phyloP scores from a whole-genome alignment of 2,113 vertebrate species.

The Regulus satrapa region DNA sequence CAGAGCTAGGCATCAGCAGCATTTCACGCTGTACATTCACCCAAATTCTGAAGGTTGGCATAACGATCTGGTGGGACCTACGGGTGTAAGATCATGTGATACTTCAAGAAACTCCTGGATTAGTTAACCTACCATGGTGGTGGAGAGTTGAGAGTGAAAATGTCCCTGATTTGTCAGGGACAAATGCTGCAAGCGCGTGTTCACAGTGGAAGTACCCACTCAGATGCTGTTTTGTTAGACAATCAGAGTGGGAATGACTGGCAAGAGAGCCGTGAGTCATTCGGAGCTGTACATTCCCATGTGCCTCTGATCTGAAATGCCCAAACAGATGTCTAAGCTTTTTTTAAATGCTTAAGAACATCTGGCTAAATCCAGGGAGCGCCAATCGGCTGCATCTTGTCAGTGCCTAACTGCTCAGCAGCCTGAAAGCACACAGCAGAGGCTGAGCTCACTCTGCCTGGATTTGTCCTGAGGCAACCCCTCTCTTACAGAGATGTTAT shows the following conservation, averaged over 20 bases:
- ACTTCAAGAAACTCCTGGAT: neutral
- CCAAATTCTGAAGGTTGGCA: neutral
- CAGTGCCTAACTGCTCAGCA: neutral
- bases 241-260: neutral
- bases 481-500: neutral
- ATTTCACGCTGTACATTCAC: neutral
- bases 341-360: slow-evolving; percentile 8
- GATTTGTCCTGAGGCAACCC: neutral
- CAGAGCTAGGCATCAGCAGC: neutral
- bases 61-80: neutral
- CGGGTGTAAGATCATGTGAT: neutral
- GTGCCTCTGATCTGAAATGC: neutral
- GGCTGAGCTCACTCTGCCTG: neutral
- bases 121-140: neutral
- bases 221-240: neutral
- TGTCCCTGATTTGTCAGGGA: neutral
- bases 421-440: rapidly evolving
- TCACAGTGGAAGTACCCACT: neutral
- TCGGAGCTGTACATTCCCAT: rapidly evolving
- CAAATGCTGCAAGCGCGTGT: neutral
- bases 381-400: neutral
- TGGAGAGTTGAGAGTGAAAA: neutral
- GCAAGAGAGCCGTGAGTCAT: neutral
- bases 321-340: slow-evolving; percentile 40
- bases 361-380: slow-evolving; percentile 30